Conservation (phyloP, 1,140 invertebrate genomes). For the Palaemon carinicauda region DNA sequence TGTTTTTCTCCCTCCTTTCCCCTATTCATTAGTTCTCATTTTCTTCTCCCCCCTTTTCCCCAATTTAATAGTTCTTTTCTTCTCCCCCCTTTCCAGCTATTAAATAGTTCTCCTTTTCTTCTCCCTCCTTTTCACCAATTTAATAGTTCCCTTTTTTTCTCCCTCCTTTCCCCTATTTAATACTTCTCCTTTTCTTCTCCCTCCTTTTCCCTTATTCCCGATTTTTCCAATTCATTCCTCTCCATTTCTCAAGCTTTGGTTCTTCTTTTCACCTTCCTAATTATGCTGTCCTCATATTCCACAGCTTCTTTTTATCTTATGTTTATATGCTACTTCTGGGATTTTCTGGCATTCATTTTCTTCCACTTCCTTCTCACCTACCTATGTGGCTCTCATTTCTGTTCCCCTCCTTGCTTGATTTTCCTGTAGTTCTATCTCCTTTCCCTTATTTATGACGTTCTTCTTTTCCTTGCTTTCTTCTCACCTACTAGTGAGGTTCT, state of each 20-base stretch:
- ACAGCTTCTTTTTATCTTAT: not conserved
- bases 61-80: no score
- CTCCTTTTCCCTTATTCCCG: not conserved
- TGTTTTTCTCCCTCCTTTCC: no score
- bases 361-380: not conserved
- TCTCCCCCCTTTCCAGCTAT: no score
- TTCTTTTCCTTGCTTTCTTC: not conserved
- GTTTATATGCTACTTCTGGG: not conserved
- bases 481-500: not conserved
- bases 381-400: not conserved
- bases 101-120: no score
- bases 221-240: not conserved
- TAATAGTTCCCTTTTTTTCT: not conserved
- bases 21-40: no score
- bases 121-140: no score
- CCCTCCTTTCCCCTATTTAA: not conserved
- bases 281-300: no score
- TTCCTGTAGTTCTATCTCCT: not conserved
- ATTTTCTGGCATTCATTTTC: not conserved
- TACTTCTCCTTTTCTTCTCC: not conserved
- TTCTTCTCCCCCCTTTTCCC: no score
- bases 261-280: not conserved
- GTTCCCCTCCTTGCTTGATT: not conserved
- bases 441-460: not conserved
- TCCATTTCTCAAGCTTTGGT: not conserved